Percentiles rank a stretch among this genome's conserved stretches.
phyloP scores from a whole-genome alignment of 1,140 invertebrate species.

The Drosophila chauvacae region DNA sequence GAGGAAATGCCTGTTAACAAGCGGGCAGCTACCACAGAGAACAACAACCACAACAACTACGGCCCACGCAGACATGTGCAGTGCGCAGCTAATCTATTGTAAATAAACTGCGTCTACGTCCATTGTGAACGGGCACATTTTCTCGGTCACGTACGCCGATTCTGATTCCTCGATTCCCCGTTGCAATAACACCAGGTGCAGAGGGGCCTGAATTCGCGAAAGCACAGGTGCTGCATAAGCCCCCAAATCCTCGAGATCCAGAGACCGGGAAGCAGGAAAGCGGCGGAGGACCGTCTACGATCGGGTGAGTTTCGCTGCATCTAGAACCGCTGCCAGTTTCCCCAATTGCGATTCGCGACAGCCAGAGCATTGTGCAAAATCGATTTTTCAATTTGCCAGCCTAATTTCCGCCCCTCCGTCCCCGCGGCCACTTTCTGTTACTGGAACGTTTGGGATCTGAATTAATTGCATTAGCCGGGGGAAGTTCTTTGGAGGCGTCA shows the following conservation, averaged over 20 bases:
- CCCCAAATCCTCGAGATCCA: not conserved
- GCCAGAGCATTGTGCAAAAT: conserved; percentile 56
- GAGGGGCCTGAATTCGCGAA: not conserved
- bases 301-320: conserved; percentile 23
- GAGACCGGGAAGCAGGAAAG: not conserved
- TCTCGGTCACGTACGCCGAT: conserved; percentile 77
- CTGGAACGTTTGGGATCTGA: conserved; percentile 17
- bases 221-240: conserved; percentile 5
- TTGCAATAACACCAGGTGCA: conserved; percentile 14
- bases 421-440: conserved; percentile 9
- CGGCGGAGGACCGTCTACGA: not conserved
- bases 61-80: conserved; percentile 54
- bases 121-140: conserved; percentile 71
- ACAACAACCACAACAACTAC: conserved; percentile 5
- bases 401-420: not conserved
- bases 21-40: conserved; percentile 1
- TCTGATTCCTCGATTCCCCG: conserved; percentile 37
- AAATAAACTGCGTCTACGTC: conserved; percentile 75
- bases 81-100: conserved; percentile 68
- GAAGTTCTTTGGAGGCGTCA: not conserved
- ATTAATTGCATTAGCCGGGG: conserved; percentile 40
- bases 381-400: conserved; percentile 63
- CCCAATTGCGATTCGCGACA: conserved; percentile 29
- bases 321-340: conserved; percentile 3
- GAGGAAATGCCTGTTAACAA: not conserved